A percentile compares a stretch with the other conserved stretches of the same genome.
phyloP scores from a whole-genome alignment of 2,797 vertebrate genomes.

The Platyrinchus mystaceus region DNA sequence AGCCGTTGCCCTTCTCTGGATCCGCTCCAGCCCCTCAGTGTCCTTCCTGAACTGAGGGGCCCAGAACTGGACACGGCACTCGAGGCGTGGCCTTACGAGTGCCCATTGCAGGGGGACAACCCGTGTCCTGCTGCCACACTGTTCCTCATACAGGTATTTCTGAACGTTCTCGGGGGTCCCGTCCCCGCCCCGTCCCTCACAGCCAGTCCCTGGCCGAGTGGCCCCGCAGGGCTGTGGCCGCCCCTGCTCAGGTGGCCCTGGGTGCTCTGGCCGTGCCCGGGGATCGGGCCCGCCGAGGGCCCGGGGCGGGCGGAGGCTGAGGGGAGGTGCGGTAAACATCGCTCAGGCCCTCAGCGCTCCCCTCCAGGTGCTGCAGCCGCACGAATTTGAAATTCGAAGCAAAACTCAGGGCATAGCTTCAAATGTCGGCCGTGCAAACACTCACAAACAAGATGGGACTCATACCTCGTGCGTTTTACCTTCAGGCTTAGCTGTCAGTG shows the following conservation, averaged over 20 bases:
- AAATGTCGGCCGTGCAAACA: not conserved
- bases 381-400: not conserved
- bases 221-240: too few relatives aligned
- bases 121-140: not conserved
- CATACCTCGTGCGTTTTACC: not conserved
- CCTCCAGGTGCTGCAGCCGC: not conserved
- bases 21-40: not conserved
- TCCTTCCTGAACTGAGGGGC: too few relatives aligned
- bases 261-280: too few relatives aligned
- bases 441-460: not conserved
- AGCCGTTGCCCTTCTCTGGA: not conserved
- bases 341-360: not conserved
- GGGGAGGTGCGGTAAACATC: not conserved
- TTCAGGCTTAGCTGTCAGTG: not conserved
- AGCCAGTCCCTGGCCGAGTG: too few relatives aligned
- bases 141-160: too few relatives aligned
- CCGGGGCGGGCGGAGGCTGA: not conserved
- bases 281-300: not conserved
- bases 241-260: too few relatives aligned
- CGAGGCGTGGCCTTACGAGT: too few relatives aligned
- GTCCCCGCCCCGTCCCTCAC: not conserved
- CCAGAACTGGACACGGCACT: not conserved
- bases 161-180: too few relatives aligned
- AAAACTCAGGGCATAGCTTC: not conserved
- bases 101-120: not conserved